These are phyloP conservation scores for Falco biarmicus DNA, from an alignment of 2,797 vertebrate genomes.

Conservation along the genomic window DNA sequence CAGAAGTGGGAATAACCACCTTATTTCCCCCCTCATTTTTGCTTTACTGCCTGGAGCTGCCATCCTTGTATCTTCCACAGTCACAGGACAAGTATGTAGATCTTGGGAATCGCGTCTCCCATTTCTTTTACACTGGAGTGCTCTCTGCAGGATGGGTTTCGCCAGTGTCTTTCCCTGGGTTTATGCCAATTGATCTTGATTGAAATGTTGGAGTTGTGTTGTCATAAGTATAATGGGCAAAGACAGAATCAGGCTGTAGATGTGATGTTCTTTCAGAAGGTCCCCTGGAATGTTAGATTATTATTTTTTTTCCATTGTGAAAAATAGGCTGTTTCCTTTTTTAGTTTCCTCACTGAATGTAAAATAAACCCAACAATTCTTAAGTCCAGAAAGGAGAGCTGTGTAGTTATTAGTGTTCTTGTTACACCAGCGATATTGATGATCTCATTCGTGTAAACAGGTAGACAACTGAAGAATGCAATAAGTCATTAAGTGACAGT, in stretches of 20 bases:
- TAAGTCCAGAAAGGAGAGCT: background rate
- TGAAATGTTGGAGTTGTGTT: background rate
- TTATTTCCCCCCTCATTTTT: background rate
- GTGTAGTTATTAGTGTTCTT: background rate
- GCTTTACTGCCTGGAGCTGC: background rate
- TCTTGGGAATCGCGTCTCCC: background rate
- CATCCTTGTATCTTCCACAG: background rate
- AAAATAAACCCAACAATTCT: background rate
- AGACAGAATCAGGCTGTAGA: background rate
- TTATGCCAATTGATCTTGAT: background rate
- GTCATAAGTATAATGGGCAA: rapidly evolving
- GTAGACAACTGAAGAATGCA: background rate
- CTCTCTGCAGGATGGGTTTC: background rate
- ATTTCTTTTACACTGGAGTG: background rate
- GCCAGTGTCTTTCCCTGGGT: background rate
- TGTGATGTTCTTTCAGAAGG: background rate
- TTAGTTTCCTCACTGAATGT: background rate
- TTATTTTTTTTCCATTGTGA: too few relatives aligned
- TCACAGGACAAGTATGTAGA: background rate
- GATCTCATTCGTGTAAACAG: background rate
- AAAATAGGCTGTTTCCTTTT: background rate
- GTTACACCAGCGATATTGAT: background rate
- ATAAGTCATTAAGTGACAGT: background rate
- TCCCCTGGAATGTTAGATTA: background rate
- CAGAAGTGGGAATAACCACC: background rate